Evolutionary conservation across 2,113 vertebrate genomes (phyloP), one percentile per base, ranked within the genome.

Genomic region (Psittacara wagleri): DNA sequence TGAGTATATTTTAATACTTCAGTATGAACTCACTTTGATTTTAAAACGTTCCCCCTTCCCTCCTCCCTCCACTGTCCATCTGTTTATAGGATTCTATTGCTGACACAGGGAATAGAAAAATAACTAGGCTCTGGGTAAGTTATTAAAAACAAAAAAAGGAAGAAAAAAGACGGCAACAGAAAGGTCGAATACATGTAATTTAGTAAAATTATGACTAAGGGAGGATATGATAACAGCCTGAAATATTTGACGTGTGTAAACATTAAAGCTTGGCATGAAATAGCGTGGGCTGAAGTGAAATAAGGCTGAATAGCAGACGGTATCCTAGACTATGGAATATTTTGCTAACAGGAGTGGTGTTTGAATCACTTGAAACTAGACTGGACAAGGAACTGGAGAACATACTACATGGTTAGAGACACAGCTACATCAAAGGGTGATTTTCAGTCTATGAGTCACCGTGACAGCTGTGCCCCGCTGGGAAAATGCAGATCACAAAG

Each of bases 381-480:
- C 83, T 59, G 88, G 91, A 73, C 90, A 76, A 59, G 75, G 89
- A 86, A 92, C 46, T 39, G 63, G 66, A 91, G 83, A 88, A 93
- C 81, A 61, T 55, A 31, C 49, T 67, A 74, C 90, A 86, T 75
- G 87, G 90, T 27, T 75, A 76, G 88, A 93, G 87, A 77, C 72
- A 41, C 25, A 86, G 90, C 76, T 93, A 91, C 87, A 91, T 94
- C 93, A 91, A 94, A 96, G 93, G 57, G 49, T 70, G 83, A 43
- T 85, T 86, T 88, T 86, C 75, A 85, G 80, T 35, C 83, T 46
- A 25, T 94, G 95, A 96, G 81, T 92, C 90, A 86, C 93, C 46
- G 93, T 79, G 90, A 88, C 84, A 94, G 95, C 93, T 94, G 93
- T 91, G 93, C 72, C 90, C 92, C 80, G 84, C 93, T 91, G 93